A percentile compares a stretch with the other conserved stretches of the same genome.
Evolutionary conservation across 2,888 invertebrate genomes (phyloP).

Genomic region (Cynaeus angustus): DNA sequence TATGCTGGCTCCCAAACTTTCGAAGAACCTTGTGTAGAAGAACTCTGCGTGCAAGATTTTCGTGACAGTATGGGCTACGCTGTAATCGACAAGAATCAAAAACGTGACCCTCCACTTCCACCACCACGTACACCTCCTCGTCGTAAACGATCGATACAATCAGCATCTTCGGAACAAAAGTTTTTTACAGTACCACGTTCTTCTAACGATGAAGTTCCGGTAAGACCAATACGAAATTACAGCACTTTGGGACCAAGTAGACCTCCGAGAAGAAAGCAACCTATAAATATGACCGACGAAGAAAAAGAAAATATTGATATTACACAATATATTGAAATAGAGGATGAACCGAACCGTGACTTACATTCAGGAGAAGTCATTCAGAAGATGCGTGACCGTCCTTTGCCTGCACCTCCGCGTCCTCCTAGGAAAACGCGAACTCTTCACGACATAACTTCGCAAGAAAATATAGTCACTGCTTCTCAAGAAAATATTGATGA

Average conservation of each 20-base stretch:
- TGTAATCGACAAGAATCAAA: slow-evolving; percentile 81
- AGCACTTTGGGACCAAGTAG: slow-evolving; percentile 76
- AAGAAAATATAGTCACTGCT: slow-evolving; percentile 59
- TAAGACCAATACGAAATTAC: slow-evolving; percentile 76
- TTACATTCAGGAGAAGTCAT: slow-evolving; percentile 84
- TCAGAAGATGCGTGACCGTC: slow-evolving; percentile 89
- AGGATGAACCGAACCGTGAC: slow-evolving; percentile 76
- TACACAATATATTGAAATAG: slow-evolving; percentile 78
- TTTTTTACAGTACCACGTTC: slow-evolving; percentile 81
- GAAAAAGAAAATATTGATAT: slow-evolving; percentile 72
- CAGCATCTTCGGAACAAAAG: slow-evolving; percentile 72
- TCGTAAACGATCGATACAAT: slow-evolving; percentile 69
- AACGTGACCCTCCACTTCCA: slow-evolving; percentile 72
- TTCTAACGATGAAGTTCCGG: slow-evolving; percentile 72
- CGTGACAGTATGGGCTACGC: slow-evolving; percentile 79
- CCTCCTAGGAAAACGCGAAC: slow-evolving; percentile 78
- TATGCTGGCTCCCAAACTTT: slow-evolving; percentile 78
- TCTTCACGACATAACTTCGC: slow-evolving; percentile 64
- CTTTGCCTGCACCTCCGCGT: slow-evolving; percentile 89
- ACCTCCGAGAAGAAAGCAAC: slow-evolving; percentile 72
- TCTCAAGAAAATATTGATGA: slow-evolving; percentile 43
- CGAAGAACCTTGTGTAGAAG: slow-evolving; percentile 66
- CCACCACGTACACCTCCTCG: slow-evolving; percentile 78
- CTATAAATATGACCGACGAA: slow-evolving; percentile 64
- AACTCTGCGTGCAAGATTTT: slow-evolving; percentile 68